Evolutionary conservation across 2,113 vertebrate genomes (phyloP), one percentile per base, ranked within the genome.

Genomic region (Lophochroa leadbeateri): DNA sequence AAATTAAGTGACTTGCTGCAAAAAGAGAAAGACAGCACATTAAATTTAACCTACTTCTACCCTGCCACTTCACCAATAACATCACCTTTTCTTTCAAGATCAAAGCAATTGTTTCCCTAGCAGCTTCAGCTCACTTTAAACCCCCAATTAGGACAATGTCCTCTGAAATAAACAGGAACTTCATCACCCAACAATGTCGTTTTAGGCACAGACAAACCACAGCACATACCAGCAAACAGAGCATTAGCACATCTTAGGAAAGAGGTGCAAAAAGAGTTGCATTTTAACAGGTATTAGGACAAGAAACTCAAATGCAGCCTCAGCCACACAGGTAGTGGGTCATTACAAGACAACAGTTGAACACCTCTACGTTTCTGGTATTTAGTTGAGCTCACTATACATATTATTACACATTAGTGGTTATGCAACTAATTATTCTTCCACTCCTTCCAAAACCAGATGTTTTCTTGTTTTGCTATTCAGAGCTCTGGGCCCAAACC

Each of bases 31-130:
- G 49, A 37, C 1, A 1, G 37, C 39, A 53, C 47, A 68, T 72
- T 52, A 92, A 52, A 49, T 64, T 71, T 78, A 96, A 92, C 80
- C 88, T 92, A 82, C 47, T 96, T 95, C 86, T 41, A 76, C n/a
- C 7, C 35, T 76, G 33, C n/a, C 91, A 19, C 77, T 79, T 82
- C 84, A 89, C 89, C 69, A 89, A 41, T 52, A 94, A 37, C 77
- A 87, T 55, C 77, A 84, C 60, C 55, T 71, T 77, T 70, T 64
- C 25, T 84, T 89, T 84, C 65, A 82, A 72, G 57, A 79, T 47
- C 81, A 91, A 94, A 85, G 77, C 14, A 89, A 82, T 76, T 79
- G 55, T 41, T 85, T 80, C 52, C 18, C 60, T 16, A 2, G 41
- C 61, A 92, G 74, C 67, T 91, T 29, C 74, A 94, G 70, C 39